phyloP scores from a whole-genome alignment of 2,888 invertebrate species.

The Serripes groenlandicus region DNA sequence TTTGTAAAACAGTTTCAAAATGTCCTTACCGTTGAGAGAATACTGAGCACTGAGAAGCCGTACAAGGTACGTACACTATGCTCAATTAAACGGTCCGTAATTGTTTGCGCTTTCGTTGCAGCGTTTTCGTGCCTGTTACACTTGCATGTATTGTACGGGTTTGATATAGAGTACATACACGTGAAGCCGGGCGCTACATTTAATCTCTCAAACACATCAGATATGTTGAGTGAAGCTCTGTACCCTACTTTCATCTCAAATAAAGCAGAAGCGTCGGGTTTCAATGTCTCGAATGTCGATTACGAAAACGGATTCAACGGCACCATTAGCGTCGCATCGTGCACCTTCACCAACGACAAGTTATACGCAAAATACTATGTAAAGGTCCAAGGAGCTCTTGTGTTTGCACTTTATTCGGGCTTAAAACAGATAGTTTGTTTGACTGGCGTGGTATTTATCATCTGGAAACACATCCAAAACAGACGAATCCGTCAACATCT shows the following conservation, averaged over 20 bases:
- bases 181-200: too few relatives aligned
- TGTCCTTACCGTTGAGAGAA: conserved; percentile 8
- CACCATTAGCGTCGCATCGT: background rate
- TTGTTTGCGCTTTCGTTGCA: background rate
- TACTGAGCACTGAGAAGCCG: conserved; percentile 9
- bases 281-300: too few relatives aligned
- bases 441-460: background rate
- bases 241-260: too few relatives aligned
- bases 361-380: background rate
- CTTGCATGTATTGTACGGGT: conserved; percentile 13
- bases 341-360: background rate
- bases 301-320: too few relatives aligned
- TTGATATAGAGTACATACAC: background rate
- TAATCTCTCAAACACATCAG: background rate
- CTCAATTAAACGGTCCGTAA: background rate
- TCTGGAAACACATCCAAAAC: conserved; percentile 2
- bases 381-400: background rate
- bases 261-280: too few relatives aligned
- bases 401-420: background rate
- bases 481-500: background rate
- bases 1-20: too few relatives aligned
- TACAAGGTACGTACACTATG: conserved; percentile 11
- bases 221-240: too few relatives aligned
- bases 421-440: background rate
- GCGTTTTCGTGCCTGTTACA: background rate